A percentile compares a stretch with the other conserved stretches of the same genome.
Conservation (phyloP, 2,888 invertebrate genomes). For the Chrysina gloriosa region DNA sequence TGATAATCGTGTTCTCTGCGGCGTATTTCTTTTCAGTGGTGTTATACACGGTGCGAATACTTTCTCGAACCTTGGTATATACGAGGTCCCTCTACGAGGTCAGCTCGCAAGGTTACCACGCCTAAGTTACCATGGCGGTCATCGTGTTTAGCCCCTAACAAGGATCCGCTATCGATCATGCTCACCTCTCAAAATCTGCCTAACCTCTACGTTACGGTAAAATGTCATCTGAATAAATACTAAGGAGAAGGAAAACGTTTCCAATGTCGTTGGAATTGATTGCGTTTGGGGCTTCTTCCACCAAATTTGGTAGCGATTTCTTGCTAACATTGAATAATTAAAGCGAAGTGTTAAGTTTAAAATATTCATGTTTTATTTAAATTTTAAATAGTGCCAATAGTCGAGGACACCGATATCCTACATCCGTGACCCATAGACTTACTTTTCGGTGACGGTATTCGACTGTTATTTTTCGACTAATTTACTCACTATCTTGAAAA, state of each 20-base stretch:
- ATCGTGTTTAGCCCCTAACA: conserved; percentile 48
- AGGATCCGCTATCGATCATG: conserved; percentile 45
- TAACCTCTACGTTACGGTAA: conserved; percentile 17
- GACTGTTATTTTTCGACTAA: conserved; percentile 1
- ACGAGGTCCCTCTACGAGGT: conserved; percentile 61
- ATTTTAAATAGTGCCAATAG: not conserved
- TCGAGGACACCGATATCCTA: not conserved
- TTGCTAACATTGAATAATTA: not conserved
- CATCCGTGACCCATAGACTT: not conserved
- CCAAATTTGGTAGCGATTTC: not conserved
- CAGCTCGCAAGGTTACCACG: conserved; percentile 62
- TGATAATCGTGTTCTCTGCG: not conserved
- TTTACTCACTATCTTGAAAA: not conserved
- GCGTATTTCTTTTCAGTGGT: not conserved
- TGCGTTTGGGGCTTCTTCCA: not conserved
- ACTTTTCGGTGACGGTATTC: not conserved
- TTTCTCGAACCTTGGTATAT: conserved; percentile 59
- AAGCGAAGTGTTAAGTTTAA: not conserved
- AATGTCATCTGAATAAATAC: conserved; percentile 22
- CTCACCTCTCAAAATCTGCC: conserved; percentile 28
- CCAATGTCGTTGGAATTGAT: not conserved
- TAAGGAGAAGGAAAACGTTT: not conserved
- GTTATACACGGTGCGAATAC: conserved; percentile 42
- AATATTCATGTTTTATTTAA: not conserved
- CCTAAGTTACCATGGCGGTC: conserved; percentile 52